phyloP scores from a whole-genome alignment of 1,140 invertebrate genomes.

The Pseudomyrmex cubaensis region DNA sequence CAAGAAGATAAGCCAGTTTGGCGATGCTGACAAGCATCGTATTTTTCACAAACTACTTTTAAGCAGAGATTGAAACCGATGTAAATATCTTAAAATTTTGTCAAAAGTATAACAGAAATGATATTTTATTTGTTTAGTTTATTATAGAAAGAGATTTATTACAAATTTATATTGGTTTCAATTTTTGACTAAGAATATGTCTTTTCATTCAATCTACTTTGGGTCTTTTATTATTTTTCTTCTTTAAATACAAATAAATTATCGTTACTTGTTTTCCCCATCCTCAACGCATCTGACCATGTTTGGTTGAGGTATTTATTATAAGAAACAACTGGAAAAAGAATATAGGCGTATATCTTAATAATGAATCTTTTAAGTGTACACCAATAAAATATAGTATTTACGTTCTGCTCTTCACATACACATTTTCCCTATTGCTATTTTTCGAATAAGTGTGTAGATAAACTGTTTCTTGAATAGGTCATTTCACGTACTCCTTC shows the following conservation, averaged over 20 bases:
- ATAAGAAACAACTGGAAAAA: conserved; percentile 35
- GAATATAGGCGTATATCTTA: conserved; percentile 64
- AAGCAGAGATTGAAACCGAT: conserved; percentile 16
- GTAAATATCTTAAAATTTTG: conserved; percentile 17
- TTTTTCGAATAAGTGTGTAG: conserved; percentile 32
- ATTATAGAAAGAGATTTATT: background rate
- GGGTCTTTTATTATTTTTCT: conserved; percentile 48
- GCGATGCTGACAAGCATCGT: background rate
- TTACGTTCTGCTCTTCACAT: conserved; percentile 74
- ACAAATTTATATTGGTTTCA: conserved; percentile 14
- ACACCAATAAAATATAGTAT: conserved; percentile 78
- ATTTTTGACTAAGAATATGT: conserved; percentile 9
- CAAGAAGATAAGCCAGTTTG: conserved; percentile 24
- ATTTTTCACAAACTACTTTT: too few species aligned
- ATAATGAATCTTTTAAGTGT: conserved; percentile 69
- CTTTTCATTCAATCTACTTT: conserved; percentile 22
- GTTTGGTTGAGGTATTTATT: conserved; percentile 42
- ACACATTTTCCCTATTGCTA: conserved; percentile 72
- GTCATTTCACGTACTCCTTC: conserved; percentile 7
- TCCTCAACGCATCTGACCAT: conserved; percentile 2
- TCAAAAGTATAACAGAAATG: background rate
- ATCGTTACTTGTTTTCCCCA: conserved; percentile 40
- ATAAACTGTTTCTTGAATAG: conserved; percentile 26
- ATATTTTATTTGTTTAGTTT: background rate
- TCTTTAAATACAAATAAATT: conserved; percentile 18